phyloP scores from a whole-genome alignment of 2,113 vertebrate species.

The Dicrurus megarhynchus region DNA sequence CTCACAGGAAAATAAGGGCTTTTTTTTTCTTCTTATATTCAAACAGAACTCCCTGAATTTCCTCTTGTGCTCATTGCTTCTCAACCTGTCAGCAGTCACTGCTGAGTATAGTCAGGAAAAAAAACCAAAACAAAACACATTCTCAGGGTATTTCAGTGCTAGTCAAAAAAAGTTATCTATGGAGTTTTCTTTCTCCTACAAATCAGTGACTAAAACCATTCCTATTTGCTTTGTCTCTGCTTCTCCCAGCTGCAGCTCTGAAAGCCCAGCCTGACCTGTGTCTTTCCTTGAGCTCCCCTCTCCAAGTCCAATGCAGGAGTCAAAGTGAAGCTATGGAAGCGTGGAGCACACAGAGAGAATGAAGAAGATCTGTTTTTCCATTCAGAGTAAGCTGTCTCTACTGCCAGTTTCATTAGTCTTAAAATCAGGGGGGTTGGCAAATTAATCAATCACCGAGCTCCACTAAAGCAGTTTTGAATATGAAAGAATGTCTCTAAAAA shows the following conservation, averaged over 20 bases:
- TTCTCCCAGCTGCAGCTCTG: neutral
- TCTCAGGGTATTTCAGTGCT: neutral
- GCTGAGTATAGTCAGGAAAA: neutral
- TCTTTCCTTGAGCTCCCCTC: neutral
- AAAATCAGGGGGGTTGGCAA: neutral
- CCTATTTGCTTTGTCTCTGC: neutral
- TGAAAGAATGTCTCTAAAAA: neutral
- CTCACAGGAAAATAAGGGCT: neutral
- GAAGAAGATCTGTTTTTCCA: neutral
- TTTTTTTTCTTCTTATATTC: neutral
- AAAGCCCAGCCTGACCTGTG: neutral
- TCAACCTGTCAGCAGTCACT: neutral
- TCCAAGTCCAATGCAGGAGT: neutral
- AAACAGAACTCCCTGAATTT: neutral
- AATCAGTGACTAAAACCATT: neutral
- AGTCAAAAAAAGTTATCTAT: neutral
- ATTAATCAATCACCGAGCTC: neutral
- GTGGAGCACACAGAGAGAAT: neutral
- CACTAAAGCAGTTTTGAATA: neutral
- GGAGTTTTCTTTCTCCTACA: neutral
- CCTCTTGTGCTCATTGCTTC: neutral
- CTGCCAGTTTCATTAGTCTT: neutral
- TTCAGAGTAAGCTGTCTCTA: neutral
- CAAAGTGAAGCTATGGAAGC: neutral
- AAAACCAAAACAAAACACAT: neutral